phyloP scores from a whole-genome alignment of 1,140 invertebrate genomes.

The Hyles euphorbiae region DNA sequence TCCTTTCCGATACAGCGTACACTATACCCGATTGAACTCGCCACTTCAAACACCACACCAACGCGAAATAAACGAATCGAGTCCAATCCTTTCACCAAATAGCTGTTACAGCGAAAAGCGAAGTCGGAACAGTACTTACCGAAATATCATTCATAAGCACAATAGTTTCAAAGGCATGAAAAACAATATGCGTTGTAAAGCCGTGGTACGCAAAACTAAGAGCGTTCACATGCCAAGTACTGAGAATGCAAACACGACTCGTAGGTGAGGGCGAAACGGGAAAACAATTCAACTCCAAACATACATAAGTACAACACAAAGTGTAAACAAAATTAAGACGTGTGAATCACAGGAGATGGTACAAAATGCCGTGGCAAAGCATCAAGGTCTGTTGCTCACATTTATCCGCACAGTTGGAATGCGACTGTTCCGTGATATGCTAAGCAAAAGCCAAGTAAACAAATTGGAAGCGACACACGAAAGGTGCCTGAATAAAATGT shows the following conservation, averaged over 20 bases:
- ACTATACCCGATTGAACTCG: too few species aligned
- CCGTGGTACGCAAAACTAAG: constrained; percentile 54
- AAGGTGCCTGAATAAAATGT: constrained; percentile 28
- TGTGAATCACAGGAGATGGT: constrained; percentile 11
- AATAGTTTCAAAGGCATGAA: constrained; percentile 51
- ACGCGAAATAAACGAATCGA: too few species aligned
- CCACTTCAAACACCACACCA: too few species aligned
- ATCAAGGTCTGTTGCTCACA: constrained; percentile 56
- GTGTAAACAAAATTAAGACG: constrained; percentile 15
- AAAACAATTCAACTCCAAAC: not conserved
- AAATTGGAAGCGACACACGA: constrained; percentile 46
- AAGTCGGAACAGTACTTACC: not conserved
- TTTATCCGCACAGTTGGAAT: constrained; percentile 59
- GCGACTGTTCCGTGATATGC: constrained; percentile 62
- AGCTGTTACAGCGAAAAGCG: too few species aligned
- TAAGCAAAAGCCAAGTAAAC: constrained; percentile 69
- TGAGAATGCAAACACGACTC: constrained; percentile 57
- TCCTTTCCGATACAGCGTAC: too few species aligned
- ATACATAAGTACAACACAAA: not conserved
- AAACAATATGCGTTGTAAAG: constrained; percentile 63
- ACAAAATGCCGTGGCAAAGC: constrained; percentile 8
- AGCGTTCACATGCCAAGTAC: constrained; percentile 60
- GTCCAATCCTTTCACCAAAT: too few species aligned
- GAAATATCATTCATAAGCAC: constrained; percentile 4
- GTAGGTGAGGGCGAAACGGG: constrained; percentile 43